Evolutionary conservation across 2,888 invertebrate genomes (phyloP), one percentile per base, ranked within the genome.

Genomic region (Nasonia oneida): DNA sequence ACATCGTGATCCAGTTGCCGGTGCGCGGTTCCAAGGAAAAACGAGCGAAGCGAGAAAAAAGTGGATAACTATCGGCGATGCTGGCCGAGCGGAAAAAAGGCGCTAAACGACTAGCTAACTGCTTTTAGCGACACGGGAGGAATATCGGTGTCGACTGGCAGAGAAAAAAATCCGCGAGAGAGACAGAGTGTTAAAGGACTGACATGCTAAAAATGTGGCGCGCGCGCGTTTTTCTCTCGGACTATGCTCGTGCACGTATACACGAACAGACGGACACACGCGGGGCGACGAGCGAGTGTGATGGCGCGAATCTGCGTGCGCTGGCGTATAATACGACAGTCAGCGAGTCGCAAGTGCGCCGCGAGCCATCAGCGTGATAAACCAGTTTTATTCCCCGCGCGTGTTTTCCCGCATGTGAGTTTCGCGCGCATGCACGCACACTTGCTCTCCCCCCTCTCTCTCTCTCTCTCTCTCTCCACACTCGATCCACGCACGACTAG

Each of bases 301-400:
- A 42, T 42, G 61, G 37, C 18, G 37, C 39, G 64, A 29, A 57
- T 39, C 18, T 71, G 71, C 71, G 71, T 71, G n/a, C 37, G 39
- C 71, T n/a, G 39, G 18, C n/a, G 57, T 57, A 57, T n/a, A 57
- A 53, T 53, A 53, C 53, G 14, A 15, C 18, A 14, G 18, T 64
- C 29, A 6, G 64, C 64, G 33, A 64, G 64, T 64, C 67, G 12
- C 14, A 14, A 67, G 50, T 77, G 23, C 57, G 42, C 14, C 47
- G 53, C 23, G 50, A 42, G 50, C 23, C 18, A 47, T 47, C 47
- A 67, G n/a, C 74, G 67, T 61, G 74, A 75, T 29, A 79, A 84
- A 84, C 84, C 79, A 84, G 84, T 84, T 84, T 84, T 79, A 50
- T 53, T 84, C 67, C 61, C 12, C 33, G 29, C 29, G 37, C 76